These are phyloP conservation scores for Ctenochaetus hawaiiensis DNA, from an alignment of 2,797 vertebrate species.

Conservation along the genomic window DNA sequence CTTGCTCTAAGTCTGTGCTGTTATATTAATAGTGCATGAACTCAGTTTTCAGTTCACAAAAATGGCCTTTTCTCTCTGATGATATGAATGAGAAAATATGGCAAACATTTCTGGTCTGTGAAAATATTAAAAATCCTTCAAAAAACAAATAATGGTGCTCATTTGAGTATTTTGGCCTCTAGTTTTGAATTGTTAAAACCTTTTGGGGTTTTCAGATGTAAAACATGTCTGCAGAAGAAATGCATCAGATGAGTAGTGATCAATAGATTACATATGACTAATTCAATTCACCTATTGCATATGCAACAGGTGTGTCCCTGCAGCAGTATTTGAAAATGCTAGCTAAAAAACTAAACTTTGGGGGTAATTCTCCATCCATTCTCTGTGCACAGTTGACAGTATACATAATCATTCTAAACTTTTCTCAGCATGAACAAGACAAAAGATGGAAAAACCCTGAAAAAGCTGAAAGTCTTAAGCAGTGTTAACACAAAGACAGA, in stretches of 20 bases:
- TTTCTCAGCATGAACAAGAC: neutral
- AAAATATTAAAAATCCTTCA: conserved; percentile 10
- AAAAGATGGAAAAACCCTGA: neutral
- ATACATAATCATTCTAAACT: neutral
- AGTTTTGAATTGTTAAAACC: neutral
- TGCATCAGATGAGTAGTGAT: neutral
- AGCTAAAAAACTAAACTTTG: neutral
- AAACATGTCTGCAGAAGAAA: neutral
- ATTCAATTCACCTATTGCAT: neutral
- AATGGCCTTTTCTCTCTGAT: neutral
- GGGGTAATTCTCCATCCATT: neutral
- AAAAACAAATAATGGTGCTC: neutral
- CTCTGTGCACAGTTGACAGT: neutral
- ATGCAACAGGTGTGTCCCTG: neutral
- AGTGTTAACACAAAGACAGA: neutral
- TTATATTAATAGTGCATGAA: conserved; percentile 25
- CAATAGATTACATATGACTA: neutral
- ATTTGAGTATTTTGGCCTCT: neutral
- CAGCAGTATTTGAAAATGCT: neutral
- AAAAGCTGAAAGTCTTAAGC: neutral
- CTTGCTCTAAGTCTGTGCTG: conserved; percentile 38
- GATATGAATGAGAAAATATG: neutral
- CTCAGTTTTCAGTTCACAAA: conserved; percentile 4
- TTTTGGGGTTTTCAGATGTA: neutral
- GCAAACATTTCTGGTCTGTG: conserved; percentile 28